phyloP scores from a whole-genome alignment of 1,140 invertebrate species.

The Hylyphantes graminicola region DNA sequence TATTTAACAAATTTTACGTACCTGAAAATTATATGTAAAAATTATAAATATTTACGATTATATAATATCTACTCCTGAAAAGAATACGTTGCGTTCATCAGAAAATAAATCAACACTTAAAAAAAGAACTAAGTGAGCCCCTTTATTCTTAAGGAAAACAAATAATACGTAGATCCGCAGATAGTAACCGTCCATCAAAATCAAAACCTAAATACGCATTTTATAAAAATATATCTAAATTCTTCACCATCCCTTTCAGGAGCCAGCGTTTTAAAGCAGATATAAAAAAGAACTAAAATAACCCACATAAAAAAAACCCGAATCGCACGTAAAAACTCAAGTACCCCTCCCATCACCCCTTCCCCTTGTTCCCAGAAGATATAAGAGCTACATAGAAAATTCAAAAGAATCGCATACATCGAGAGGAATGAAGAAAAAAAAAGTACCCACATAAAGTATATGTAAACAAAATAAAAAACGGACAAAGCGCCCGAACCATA shows the following conservation, averaged over 20 bases:
- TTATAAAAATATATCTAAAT: constrained; percentile 24
- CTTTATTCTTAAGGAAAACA: not conserved
- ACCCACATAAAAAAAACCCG: not conserved
- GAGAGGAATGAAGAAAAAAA: constrained; percentile 4
- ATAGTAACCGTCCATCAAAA: constrained; percentile 25
- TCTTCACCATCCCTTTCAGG: constrained; percentile 21
- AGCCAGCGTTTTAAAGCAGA: not conserved
- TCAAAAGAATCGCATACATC: constrained; percentile 23
- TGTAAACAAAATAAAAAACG: constrained; percentile 41
- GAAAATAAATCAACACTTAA: constrained; percentile 4
- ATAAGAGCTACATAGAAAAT: constrained; percentile 46
- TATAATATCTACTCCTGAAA: not conserved
- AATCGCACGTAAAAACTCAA: constrained; percentile 43
- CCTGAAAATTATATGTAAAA: no score
- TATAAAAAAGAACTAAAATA: not conserved
- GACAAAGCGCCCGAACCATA: constrained; percentile 7
- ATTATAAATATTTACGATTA: no score
- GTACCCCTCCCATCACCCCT: constrained; percentile 7
- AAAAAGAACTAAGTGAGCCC: not conserved
- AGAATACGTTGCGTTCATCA: not conserved
- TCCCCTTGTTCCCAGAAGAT: constrained; percentile 10
- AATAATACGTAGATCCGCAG: not conserved
- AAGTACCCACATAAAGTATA: constrained; percentile 36
- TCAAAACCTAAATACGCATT: constrained; percentile 20
- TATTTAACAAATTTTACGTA: no score